Evolutionary conservation across 2,888 invertebrate genomes (phyloP).

Genomic region (Holacanthella duospinosa): DNA sequence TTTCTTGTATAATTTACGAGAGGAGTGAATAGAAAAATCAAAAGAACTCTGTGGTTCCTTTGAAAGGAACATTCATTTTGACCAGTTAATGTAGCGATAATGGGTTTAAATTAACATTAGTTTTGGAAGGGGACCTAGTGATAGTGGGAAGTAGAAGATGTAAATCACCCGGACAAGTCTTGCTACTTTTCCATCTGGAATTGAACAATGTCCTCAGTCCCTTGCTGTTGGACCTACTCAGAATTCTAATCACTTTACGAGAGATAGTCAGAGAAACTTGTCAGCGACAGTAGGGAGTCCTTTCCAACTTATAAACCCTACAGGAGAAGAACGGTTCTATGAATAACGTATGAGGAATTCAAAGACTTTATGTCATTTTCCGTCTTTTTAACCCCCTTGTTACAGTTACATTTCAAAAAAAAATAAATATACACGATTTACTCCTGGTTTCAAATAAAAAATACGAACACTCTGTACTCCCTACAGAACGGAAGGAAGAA

Average conservation of each 20-base stretch:
- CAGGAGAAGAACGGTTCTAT: background rate
- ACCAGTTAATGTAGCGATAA: conserved; percentile 9
- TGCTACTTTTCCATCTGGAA: background rate
- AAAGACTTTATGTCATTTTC: background rate
- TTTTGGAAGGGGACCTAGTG: background rate
- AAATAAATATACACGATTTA: background rate
- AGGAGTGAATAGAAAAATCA: no score
- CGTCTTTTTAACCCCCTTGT: background rate
- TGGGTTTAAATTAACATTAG: conserved; percentile 10
- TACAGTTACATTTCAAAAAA: background rate
- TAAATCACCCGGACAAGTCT: background rate
- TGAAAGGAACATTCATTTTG: conserved; percentile 1
- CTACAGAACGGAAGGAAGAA: no score
- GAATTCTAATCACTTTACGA: conserved; percentile 17
- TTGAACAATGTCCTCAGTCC: background rate
- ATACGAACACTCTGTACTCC: background rate
- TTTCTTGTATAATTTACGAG: no score
- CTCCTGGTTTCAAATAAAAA: background rate
- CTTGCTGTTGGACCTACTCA: background rate
- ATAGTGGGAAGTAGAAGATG: background rate
- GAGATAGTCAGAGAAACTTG: conserved; percentile 22
- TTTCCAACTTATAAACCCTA: background rate
- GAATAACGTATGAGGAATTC: background rate
- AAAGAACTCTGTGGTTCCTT: no score
- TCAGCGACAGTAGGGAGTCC: conserved; percentile 28